A percentile compares a stretch with the other conserved stretches of the same genome.
These are phyloP conservation scores for Leptinotarsa lineolata DNA, from an alignment of 1,140 invertebrate species.

Conservation along the genomic window DNA sequence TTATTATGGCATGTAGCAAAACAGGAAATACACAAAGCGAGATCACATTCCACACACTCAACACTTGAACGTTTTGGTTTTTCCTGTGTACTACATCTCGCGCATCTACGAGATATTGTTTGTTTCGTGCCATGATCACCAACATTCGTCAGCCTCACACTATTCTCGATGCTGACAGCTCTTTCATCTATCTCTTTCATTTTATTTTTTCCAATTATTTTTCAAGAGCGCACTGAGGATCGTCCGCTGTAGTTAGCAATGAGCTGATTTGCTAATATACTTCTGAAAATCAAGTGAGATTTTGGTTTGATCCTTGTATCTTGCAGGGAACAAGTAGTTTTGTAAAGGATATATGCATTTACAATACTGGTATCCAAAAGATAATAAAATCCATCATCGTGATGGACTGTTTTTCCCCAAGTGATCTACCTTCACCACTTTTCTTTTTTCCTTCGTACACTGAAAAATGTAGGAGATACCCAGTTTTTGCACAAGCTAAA, in stretches of 20 bases:
- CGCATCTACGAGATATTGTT: constrained; percentile 12
- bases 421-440: too few species aligned
- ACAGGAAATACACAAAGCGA: constrained; percentile 13
- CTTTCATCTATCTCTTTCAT: constrained; percentile 12
- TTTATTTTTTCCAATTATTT: constrained; percentile 16
- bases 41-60: constrained; percentile 1
- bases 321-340: too few species aligned
- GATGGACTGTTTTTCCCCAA: not conserved
- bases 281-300: too few species aligned
- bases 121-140: not conserved
- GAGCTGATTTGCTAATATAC: too few species aligned
- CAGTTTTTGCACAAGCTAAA: too few species aligned
- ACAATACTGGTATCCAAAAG: constrained; percentile 28
- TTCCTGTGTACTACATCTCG: constrained; percentile 19
- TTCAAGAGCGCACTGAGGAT: not conserved
- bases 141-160: constrained; percentile 4
- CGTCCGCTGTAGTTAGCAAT: too few species aligned
- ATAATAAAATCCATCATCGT: constrained; percentile 34
- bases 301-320: too few species aligned
- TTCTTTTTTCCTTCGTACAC: too few species aligned
- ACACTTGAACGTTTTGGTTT: constrained; percentile 18
- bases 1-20: constrained; percentile 8
- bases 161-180: constrained; percentile 8
- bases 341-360: constrained; percentile 23
- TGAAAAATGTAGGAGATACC: too few species aligned